Percentiles rank a stretch among this genome's conserved stretches.
phyloP scores from a whole-genome alignment of 2,888 invertebrate genomes.

The Gryllus longicercus region DNA sequence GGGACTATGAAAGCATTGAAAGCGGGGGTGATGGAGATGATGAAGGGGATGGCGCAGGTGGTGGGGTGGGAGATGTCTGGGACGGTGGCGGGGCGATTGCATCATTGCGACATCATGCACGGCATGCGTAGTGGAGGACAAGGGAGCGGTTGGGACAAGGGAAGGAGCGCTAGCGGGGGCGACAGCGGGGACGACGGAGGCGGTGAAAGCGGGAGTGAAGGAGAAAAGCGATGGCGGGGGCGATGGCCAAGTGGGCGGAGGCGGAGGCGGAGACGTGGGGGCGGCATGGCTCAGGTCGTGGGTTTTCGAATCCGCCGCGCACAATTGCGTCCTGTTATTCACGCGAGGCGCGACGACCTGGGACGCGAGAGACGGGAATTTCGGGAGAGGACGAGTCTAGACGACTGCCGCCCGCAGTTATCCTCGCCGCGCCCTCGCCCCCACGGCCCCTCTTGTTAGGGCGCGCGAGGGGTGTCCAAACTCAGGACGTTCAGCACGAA shows the following conservation, averaged over 20 bases:
- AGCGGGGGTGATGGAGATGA: no score
- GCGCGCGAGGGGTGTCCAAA: not conserved
- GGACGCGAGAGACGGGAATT: not conserved
- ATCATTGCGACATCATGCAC: no score
- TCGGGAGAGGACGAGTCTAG: not conserved
- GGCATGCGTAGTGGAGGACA: no score
- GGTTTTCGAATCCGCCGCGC: slow-evolving; percentile 5
- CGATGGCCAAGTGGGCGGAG: not conserved
- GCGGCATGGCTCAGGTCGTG: not conserved
- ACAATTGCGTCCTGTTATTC: not conserved
- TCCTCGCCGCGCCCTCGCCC: not conserved
- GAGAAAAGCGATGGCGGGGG: no score
- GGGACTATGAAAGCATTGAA: no score
- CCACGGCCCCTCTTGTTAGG: not conserved
- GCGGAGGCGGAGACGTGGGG: not conserved
- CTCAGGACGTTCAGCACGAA: not conserved
- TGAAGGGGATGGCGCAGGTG: no score
- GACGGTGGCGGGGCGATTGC: no score
- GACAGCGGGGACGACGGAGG: no score
- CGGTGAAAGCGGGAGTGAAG: no score
- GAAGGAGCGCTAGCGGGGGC: no score
- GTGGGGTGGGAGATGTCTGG: no score
- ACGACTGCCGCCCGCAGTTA: not conserved
- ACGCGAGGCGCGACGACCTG: not conserved
- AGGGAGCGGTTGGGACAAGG: no score